Base-by-base conservation (phyloP, 2,113 vertebrate species). In the Corynorhinus townsendii region DNA sequence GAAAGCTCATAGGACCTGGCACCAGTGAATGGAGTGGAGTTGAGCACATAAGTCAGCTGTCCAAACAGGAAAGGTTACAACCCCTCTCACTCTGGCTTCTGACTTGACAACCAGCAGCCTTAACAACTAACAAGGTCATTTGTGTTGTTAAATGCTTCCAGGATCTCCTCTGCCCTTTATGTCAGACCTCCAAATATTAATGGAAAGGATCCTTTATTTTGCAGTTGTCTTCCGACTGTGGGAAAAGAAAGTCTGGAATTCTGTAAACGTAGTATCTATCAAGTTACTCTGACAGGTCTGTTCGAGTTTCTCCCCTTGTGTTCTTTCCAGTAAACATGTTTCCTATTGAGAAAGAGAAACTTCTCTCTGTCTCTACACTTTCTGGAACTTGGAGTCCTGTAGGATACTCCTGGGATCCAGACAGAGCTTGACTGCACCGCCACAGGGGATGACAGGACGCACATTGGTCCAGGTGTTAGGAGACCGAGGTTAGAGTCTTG, bases 11-110 rank as follows among this genome's bases (percentile, higher is more conserved):
- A 4, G 15, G 8, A 16, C 28, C 33, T 17, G 56, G 62, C 14
- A 9, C 11, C 0, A 7, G 62, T 14, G 14, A 3, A 2, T 2
- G 7, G 19, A 22, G 7, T 5, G 1, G 9, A 1, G 9, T 3
- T 11, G 56, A 49, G 11, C 14, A 0, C 1, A 3, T 11, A 28
- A 11, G 56, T 75, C 81, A 72, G 24, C 40, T 17, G 11, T 5
- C 4, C 11, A 33, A 10, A 54, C 52, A 35, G 66, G 5, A 9
- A 75, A 3, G 4, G n/a, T 69, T 26, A 22, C 3, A 1, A 20
- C 2, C 6, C 38, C 38, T 3, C 40, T 26, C 66, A 15, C 35
- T 7, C 33, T 22, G 33, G 40, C 91, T 90, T 93, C 89, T 56
- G 72, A 45, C 33, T n/a, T 47, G 40, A 88, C 52, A 90, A 0